Evolutionary conservation across 2,888 invertebrate species (phyloP), one percentile per base, ranked within the genome.

Genomic region (Luperina nickerlii): DNA sequence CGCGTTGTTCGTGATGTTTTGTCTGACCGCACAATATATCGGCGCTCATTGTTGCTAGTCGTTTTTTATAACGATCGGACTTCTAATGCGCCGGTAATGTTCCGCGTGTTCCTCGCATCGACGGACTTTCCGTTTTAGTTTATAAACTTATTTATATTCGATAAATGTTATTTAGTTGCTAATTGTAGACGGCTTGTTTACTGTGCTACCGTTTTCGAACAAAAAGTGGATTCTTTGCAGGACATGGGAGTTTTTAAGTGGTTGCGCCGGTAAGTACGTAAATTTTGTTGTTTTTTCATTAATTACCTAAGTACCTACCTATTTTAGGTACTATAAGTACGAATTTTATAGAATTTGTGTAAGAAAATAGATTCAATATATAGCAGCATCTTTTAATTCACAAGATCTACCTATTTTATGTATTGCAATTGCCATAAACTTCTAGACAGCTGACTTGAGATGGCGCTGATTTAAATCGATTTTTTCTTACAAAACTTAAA

Each of bases 1-100:
- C 93, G 95, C 94, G 95, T 95, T 93, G 95, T 94, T 95, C 96
- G 95, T 95, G 95, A 95, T 96, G 96, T 96, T 96, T 96, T 96
- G 96, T 96, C 94, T 95, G 96, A 96, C 96, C 96, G 95, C 96
- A 96, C 95, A 96, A 96, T 96, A 96, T 96, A 96, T 96, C 94
- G 94, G 94, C 90, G 94, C 94, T 95, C 96, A 96, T 96, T 96
- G 96, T 95, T 95, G 94, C 94, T 95, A 95, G 95, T 93, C 94
- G 95, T 95, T 96, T 96, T 96, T 95, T 95, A 90, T 93, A 86
- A 85, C 91, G 92, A 93, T 93, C 92, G 92, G 91, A 92, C 92
- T 93, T 92, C 89, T 94, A 94, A 92, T 94, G 92, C 93, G 95
- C 95, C 96, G 96, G 96, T 96, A 95, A 95, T 93, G 96, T 94